phyloP scores from a whole-genome alignment of 2,888 invertebrate genomes.

The Acrobasis repandana region DNA sequence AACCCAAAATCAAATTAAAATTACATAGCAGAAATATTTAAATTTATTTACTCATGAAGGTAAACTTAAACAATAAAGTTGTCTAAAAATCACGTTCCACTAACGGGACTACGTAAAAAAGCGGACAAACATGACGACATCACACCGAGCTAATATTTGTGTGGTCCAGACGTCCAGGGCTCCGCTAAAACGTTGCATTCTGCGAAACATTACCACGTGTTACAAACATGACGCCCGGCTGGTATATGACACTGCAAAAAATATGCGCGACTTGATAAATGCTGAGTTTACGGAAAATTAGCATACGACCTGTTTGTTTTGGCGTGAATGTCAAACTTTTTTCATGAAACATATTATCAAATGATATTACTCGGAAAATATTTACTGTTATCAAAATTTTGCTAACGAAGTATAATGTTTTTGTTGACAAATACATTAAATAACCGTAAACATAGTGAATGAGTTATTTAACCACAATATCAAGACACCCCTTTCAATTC shows the following conservation, averaged over 20 bases:
- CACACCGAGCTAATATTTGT: slow-evolving; percentile 46
- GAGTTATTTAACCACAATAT: background rate
- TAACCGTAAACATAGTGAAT: no score
- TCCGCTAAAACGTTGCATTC: slow-evolving; percentile 28
- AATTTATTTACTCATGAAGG: no score
- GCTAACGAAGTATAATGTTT: background rate
- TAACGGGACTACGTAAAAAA: slow-evolving; percentile 30
- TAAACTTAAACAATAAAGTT: no score
- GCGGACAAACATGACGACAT: slow-evolving; percentile 37
- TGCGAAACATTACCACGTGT: slow-evolving; percentile 33
- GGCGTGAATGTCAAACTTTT: background rate
- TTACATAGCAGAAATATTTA: no score
- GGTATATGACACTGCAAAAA: slow-evolving; percentile 32
- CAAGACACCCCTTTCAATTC: no score
- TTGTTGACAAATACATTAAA: no score
- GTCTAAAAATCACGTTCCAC: slow-evolving; percentile 23
- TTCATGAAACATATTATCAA: no score
- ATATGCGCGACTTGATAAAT: slow-evolving; percentile 2
- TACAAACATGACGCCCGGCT: slow-evolving; percentile 26
- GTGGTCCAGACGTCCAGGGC: slow-evolving; percentile 39
- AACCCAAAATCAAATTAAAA: no score
- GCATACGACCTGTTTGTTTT: background rate
- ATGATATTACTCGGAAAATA: no score
- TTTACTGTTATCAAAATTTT: background rate
- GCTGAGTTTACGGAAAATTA: background rate